Percentiles rank a stretch among this genome's conserved stretches.
Conservation (phyloP, 2,113 vertebrate species). For the Tragulus kanchil region DNA sequence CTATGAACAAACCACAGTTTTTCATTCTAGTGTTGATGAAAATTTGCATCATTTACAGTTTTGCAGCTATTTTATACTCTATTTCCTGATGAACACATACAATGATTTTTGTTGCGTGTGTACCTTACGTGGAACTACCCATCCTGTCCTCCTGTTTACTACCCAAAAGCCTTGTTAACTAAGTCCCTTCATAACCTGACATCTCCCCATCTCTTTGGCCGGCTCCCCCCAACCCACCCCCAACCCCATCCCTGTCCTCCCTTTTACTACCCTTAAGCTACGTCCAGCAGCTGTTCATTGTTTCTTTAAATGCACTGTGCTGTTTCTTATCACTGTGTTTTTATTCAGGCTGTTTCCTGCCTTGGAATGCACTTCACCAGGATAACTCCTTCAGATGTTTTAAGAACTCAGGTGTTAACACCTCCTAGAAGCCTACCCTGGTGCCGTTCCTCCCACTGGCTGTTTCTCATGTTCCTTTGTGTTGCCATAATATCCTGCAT, state of each 20-base stretch:
- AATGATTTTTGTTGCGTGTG: neutral
- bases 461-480: slow-evolving; percentile 3
- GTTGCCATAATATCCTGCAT: neutral
- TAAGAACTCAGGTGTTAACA: slow-evolving; percentile 40
- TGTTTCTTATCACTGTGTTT: slow-evolving; percentile 30
- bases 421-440: neutral
- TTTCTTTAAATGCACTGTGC: slow-evolving; percentile 55
- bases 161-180: too few relatives aligned
- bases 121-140: neutral
- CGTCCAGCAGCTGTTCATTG: slow-evolving; percentile 52
- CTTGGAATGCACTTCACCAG: slow-evolving; percentile 1
- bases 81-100: neutral
- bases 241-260: neutral
- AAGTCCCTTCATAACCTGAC: slow-evolving; percentile 18
- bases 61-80: neutral
- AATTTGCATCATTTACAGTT: neutral
- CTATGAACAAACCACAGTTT: neutral
- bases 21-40: neutral
- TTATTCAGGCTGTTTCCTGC: slow-evolving; percentile 14
- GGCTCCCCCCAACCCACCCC: neutral
- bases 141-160: too few relatives aligned
- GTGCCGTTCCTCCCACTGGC: neutral
- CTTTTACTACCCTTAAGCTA: neutral
- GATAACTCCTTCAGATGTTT: neutral
- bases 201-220: neutral